Percentiles rank a stretch among this genome's conserved stretches.
Conservation (phyloP, 2,113 vertebrate genomes). For the Arvicanthis niloticus region DNA sequence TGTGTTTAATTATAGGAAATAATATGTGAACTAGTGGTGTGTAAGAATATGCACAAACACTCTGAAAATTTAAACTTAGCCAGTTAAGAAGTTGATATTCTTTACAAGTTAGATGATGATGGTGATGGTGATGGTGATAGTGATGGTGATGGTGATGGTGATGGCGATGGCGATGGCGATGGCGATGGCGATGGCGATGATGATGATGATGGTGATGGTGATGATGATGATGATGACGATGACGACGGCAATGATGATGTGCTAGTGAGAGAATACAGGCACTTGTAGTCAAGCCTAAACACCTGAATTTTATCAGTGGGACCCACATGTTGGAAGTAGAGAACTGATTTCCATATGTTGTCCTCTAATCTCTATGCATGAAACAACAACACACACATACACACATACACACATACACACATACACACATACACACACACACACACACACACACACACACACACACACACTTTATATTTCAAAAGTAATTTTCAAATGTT, state of each 20-base stretch:
- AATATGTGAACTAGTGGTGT: neutral
- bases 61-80: constrained; percentile 47
- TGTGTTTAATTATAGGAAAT: neutral
- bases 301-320: neutral
- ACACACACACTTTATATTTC: neutral
- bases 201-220: neutral
- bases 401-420: neutral
- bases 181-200: neutral
- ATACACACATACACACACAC: neutral
- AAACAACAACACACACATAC: neutral
- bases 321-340: neutral
- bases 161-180: neutral
- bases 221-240: neutral
- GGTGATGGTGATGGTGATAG: neutral
- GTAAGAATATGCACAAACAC: neutral
- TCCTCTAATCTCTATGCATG: neutral
- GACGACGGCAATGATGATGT: neutral
- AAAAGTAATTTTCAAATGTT: neutral
- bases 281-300: no score
- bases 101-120: neutral
- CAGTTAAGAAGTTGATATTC: neutral
- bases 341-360: no score
- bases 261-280: neutral
- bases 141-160: neutral
- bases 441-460: neutral